These are phyloP conservation scores for Nebria salina DNA, from an alignment of 2,888 invertebrate genomes.

Conservation along the genomic window DNA sequence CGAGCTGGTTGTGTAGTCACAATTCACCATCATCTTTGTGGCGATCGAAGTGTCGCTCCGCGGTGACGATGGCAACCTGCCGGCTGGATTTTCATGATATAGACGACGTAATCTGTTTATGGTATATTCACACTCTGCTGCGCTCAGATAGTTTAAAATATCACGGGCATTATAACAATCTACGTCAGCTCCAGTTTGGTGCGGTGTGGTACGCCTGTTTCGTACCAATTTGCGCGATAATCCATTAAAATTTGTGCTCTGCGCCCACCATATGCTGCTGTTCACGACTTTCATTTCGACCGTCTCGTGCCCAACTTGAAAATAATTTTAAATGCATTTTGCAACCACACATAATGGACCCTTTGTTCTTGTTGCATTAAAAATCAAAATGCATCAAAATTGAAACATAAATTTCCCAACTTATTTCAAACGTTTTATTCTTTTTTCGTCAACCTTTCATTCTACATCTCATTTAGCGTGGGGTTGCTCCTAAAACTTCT, in stretches of 20 bases:
- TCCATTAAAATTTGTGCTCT: conserved; percentile 15
- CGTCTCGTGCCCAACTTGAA: no score
- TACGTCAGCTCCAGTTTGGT: not conserved
- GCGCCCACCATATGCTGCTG: conserved; percentile 19
- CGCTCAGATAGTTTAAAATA: conserved; percentile 26
- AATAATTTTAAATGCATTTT: not conserved
- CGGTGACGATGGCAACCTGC: conserved; percentile 11
- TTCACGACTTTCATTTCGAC: not conserved
- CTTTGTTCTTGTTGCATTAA: no score
- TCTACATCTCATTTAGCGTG: no score
- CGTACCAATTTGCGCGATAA: conserved; percentile 8
- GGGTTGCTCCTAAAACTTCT: not conserved
- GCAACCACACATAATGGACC: not conserved
- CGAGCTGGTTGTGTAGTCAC: not conserved
- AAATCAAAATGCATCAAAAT: not conserved
- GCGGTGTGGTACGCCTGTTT: not conserved
- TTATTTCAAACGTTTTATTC: no score
- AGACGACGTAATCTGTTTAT: conserved; percentile 24
- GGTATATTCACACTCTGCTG: conserved; percentile 23
- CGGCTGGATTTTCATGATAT: conserved; percentile 12
- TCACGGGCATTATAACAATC: conserved; percentile 12
- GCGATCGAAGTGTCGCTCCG: not conserved
- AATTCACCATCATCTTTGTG: not conserved
- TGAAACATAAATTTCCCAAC: not conserved
- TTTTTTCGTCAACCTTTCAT: no score